phyloP scores from a whole-genome alignment of 2,797 vertebrate genomes.

The Mus caroli region DNA sequence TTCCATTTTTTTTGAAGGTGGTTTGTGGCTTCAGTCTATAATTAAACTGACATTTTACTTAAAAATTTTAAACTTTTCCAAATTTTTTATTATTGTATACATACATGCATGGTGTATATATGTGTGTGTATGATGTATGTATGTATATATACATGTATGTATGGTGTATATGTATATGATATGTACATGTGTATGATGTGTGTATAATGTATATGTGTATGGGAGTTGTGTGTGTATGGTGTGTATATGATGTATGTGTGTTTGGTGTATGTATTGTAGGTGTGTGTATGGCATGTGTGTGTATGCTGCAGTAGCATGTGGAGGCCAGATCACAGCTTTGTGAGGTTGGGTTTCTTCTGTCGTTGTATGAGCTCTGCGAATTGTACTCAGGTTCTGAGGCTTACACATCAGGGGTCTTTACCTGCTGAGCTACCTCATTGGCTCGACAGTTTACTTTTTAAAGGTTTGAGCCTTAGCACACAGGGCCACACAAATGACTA shows the following conservation, averaged over 20 bases:
- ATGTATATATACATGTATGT: not conserved
- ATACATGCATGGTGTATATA: not conserved
- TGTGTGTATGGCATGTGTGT: not conserved
- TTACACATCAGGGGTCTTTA: not conserved
- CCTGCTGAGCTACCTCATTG: not conserved
- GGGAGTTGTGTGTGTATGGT: not conserved
- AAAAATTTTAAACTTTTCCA: not conserved
- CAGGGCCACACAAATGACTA: conserved; percentile 50
- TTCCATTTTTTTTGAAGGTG: conserved; percentile 55
- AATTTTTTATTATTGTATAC: not conserved
- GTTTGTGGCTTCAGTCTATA: not conserved
- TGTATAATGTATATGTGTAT: too few relatives aligned
- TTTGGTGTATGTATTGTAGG: too few relatives aligned
- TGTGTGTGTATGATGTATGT: not conserved
- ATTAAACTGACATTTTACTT: conserved; percentile 48
- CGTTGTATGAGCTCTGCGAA: not conserved
- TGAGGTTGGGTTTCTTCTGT: not conserved
- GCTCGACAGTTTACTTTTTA: not conserved
- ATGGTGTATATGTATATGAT: not conserved
- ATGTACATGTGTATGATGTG: not conserved
- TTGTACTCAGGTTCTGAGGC: not conserved
- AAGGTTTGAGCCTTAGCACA: conserved; percentile 42
- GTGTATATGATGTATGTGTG: not conserved
- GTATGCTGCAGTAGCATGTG: not conserved
- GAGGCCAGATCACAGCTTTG: not conserved